phyloP scores from a whole-genome alignment of 1,140 invertebrate genomes.

The Aleiodes sp. region DNA sequence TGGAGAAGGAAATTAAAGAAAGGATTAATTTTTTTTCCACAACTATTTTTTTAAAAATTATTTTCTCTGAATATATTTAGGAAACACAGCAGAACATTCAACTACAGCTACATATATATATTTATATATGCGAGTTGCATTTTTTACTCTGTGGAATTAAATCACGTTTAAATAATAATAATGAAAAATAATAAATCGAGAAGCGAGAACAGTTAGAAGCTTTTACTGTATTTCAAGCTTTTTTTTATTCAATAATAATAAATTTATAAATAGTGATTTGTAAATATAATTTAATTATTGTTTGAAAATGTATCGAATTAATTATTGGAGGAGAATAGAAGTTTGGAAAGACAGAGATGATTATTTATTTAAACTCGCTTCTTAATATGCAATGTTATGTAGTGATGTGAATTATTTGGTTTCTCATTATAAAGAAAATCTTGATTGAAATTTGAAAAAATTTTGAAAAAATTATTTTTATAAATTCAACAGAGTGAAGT shows the following conservation, averaged over 20 bases:
- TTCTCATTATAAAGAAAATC: background rate
- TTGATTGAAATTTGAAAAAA: background rate
- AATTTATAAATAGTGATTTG: background rate
- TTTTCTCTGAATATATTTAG: conserved; percentile 21
- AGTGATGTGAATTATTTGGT: background rate
- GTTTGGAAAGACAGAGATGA: too few species aligned
- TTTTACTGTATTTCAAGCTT: conserved; percentile 12
- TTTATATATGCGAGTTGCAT: conserved; percentile 33
- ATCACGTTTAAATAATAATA: conserved; percentile 11
- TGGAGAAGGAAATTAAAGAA: too few species aligned
- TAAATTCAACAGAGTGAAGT: too few species aligned
- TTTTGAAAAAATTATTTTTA: background rate
- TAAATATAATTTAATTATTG: background rate
- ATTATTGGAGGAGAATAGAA: too few species aligned
- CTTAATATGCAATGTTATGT: conserved; percentile 5
- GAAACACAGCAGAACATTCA: conserved; percentile 34
- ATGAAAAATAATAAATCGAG: conserved; percentile 9
- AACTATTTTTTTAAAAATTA: background rate
- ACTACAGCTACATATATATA: conserved; percentile 27
- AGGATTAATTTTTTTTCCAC: background rate
- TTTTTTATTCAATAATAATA: conserved; percentile 24
- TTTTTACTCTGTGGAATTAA: too few species aligned
- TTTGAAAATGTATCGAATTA: too few species aligned
- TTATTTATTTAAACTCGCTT: conserved; percentile 9
- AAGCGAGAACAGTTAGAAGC: conserved; percentile 33